Evolutionary conservation across 2,888 invertebrate species (phyloP).

Genomic region (Dysmachus trigonus): DNA sequence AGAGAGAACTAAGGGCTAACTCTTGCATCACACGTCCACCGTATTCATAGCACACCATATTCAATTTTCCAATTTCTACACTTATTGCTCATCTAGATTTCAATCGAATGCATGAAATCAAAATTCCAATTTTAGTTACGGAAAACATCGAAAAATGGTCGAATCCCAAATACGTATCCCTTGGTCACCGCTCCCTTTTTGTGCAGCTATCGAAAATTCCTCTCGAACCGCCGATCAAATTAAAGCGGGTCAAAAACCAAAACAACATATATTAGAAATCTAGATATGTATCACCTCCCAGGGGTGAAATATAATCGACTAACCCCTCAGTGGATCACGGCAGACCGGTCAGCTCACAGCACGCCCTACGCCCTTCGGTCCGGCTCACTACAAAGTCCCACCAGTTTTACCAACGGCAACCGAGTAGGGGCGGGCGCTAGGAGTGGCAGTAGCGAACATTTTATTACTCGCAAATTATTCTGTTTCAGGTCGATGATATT

Average conservation of each 20-base stretch:
- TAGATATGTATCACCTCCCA: conserved; percentile 16
- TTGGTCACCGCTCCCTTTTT: background rate
- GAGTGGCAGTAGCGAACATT: background rate
- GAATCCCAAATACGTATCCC: background rate
- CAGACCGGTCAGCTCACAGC: background rate
- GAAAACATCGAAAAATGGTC: conserved; percentile 6
- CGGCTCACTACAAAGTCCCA: background rate
- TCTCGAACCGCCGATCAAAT: background rate
- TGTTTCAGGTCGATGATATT: conserved; percentile 1
- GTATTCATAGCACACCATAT: background rate
- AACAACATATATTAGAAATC: background rate
- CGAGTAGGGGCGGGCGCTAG: background rate
- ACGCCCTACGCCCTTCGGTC: background rate
- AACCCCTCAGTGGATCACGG: background rate
- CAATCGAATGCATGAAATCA: background rate
- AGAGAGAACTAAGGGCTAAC: background rate
- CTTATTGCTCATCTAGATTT: background rate
- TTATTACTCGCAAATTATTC: conserved; percentile 13
- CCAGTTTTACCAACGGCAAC: background rate
- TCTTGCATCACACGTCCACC: background rate
- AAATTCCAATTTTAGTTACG: background rate
- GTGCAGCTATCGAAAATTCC: background rate
- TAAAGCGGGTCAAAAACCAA: background rate
- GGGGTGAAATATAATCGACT: background rate
- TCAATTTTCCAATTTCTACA: background rate